Evolutionary conservation across 2,888 invertebrate species (phyloP).

Genomic region (Kryphioiulus occultus): DNA sequence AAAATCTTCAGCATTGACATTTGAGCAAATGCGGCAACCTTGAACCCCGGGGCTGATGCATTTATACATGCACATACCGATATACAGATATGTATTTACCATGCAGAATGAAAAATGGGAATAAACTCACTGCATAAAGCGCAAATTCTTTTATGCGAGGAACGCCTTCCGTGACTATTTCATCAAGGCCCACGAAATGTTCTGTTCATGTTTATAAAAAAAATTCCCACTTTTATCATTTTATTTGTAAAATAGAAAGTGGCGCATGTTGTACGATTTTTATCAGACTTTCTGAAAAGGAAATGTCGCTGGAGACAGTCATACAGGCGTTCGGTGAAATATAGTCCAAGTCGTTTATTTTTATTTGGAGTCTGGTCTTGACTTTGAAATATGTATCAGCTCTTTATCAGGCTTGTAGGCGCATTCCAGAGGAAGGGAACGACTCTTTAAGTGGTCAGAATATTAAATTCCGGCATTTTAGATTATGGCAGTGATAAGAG

Average conservation of each 20-base stretch:
- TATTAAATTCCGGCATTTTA: slow-evolving; percentile 3
- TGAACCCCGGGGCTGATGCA: no score
- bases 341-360: background rate
- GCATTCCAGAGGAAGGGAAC: background rate
- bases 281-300: background rate
- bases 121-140: no score
- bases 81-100: no score
- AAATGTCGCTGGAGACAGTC: slow-evolving; percentile 18
- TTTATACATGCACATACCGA: no score
- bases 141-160: no score
- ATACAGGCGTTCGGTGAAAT: background rate
- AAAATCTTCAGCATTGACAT: background rate
- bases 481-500: background rate
- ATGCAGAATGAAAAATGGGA: no score
- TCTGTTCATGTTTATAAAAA: background rate
- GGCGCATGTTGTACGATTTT: background rate
- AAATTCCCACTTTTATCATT: background rate
- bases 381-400: slow-evolving; percentile 15
- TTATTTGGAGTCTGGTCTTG: slow-evolving; percentile 18
- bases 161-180: no score
- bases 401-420: background rate
- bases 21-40: background rate
- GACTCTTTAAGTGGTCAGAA: slow-evolving; percentile 9
- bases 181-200: no score
- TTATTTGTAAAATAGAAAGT: background rate